A percentile compares a stretch with the other conserved stretches of the same genome.
Evolutionary conservation across 2,888 invertebrate genomes (phyloP).

Genomic region (Notocelia uddmanniana): DNA sequence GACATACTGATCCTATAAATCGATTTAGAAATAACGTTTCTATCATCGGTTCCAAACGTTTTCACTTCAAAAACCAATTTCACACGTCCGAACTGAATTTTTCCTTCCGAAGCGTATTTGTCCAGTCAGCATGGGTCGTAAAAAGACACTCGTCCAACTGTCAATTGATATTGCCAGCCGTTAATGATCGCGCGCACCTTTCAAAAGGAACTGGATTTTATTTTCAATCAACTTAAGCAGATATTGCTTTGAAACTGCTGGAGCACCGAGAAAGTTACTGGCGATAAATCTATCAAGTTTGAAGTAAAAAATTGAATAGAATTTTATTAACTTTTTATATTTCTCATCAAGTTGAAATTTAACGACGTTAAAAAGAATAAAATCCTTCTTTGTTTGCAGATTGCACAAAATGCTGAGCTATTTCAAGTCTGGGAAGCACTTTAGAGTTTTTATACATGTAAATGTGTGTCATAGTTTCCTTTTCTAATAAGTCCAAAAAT

Average conservation of each 20-base stretch:
- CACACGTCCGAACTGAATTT: background rate
- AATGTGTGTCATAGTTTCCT: no score
- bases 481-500: no score
- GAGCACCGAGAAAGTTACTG: background rate
- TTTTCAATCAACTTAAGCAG: background rate
- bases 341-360: no score
- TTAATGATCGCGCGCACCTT: conserved; percentile 4
- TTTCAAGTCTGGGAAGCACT: no score
- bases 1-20: no score
- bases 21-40: background rate
- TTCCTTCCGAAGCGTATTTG: background rate
- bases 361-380: no score
- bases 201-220: background rate
- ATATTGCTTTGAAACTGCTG: background rate
- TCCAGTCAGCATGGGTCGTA: conserved; percentile 2
- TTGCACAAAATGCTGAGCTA: no score
- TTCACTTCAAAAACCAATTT: background rate
- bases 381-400: no score
- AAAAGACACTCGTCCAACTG: conserved; percentile 14
- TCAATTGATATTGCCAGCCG: background rate
- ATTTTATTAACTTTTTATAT: no score
- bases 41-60: background rate
- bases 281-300: background rate
- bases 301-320: background rate
- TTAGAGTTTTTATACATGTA: no score